These are phyloP conservation scores for Mamestra brassicae DNA, from an alignment of 2,888 invertebrate genomes.

Conservation along the genomic window DNA sequence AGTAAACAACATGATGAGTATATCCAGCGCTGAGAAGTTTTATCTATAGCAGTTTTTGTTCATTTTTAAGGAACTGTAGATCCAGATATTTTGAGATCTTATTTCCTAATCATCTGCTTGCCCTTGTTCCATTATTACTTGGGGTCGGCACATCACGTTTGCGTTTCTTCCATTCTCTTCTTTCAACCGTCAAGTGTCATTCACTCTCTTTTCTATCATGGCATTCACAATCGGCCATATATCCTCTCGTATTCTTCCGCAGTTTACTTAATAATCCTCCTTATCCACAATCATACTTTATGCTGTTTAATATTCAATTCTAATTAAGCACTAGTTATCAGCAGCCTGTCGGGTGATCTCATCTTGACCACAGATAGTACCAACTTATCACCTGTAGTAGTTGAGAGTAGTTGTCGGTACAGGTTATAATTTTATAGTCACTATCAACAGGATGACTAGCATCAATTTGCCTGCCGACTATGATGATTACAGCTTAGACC, in stretches of 20 bases:
- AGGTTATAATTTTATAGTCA: slow-evolving; percentile 3
- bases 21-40: slow-evolving; percentile 7
- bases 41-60: slow-evolving; percentile 12
- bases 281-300: background rate
- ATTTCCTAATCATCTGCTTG: too few relatives aligned
- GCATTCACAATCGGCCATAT: too few relatives aligned
- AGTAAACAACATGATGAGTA: slow-evolving; percentile 34
- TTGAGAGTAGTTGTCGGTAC: slow-evolving; percentile 4
- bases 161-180: too few relatives aligned
- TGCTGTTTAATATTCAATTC: background rate
- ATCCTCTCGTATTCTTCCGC: background rate
- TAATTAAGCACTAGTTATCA: slow-evolving; percentile 3
- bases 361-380: background rate
- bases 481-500: background rate
- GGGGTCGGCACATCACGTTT: too few relatives aligned
- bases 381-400: slow-evolving; percentile 10
- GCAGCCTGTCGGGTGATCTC: slow-evolving; percentile 23
- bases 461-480: background rate
- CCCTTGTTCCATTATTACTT: too few relatives aligned
- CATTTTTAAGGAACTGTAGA: slow-evolving; percentile 7
- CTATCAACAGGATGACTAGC: slow-evolving; percentile 7
- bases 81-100: slow-evolving; percentile 14
- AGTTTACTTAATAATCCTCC: background rate
- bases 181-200: background rate
- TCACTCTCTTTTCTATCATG: background rate